Evolutionary conservation across 1,140 invertebrate species (phyloP).

Genomic region (Cherax quadricarinatus): DNA sequence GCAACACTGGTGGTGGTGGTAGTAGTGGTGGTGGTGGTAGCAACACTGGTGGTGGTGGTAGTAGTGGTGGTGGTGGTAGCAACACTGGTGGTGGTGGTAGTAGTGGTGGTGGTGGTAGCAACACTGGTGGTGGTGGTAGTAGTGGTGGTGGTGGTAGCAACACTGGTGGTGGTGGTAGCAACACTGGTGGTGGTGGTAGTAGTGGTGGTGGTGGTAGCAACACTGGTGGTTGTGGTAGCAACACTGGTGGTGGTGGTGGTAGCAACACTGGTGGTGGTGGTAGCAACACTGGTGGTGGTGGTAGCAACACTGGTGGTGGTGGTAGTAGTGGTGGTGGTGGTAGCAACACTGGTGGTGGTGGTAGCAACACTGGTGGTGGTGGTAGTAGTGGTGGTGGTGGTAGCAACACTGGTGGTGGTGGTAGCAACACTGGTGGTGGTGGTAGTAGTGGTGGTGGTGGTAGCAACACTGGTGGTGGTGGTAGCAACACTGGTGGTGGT

Average conservation of each 20-base stretch:
- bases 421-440: too few relatives aligned
- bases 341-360: neutral
- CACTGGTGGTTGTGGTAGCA: too few relatives aligned
- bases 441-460: neutral
- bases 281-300: neutral
- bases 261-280: neutral
- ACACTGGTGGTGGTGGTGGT: neutral
- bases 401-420: neutral
- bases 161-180: neutral
- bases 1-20: neutral
- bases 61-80: neutral
- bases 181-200: too few relatives aligned
- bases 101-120: slow-evolving; percentile 2
- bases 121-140: neutral
- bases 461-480: too few relatives aligned
- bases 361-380: too few relatives aligned
- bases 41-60: neutral
- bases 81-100: neutral
- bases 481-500: too few relatives aligned
- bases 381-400: too few relatives aligned
- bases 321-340: neutral
- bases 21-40: slow-evolving; percentile 5
- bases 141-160: slow-evolving; percentile 3
- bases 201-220: too few relatives aligned
- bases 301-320: neutral